These are phyloP conservation scores for Tetraodon nigroviridis DNA, from an alignment of 2,113 vertebrate species.

Conservation along the genomic window DNA sequence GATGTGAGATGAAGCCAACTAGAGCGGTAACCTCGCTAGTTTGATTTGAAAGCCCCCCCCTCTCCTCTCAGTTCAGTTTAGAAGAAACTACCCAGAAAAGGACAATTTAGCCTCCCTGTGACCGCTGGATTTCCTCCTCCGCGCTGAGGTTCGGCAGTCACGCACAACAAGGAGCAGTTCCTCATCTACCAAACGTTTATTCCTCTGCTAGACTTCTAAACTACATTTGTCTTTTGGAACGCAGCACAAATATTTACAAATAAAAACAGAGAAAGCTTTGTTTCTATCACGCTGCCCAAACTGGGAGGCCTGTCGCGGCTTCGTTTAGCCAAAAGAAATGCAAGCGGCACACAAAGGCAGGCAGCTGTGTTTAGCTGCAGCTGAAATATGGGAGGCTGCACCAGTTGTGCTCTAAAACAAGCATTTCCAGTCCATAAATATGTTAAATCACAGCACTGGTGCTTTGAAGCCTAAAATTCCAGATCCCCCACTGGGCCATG, in stretches of 20 bases:
- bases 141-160: slow-evolving; percentile 10
- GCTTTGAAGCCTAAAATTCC: slow-evolving; percentile 10
- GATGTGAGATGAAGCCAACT: slow-evolving; percentile 27
- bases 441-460: not conserved
- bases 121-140: slow-evolving; percentile 1
- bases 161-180: slow-evolving; percentile 1
- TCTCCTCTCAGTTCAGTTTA: not conserved
- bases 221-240: not conserved
- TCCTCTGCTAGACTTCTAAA: slow-evolving; percentile 7
- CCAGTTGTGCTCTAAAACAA: slow-evolving; percentile 3
- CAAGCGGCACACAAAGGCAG: slow-evolving; percentile 7
- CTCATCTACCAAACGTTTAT: slow-evolving; percentile 4
- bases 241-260: not conserved
- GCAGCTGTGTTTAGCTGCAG: slow-evolving; percentile 18
- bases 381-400: slow-evolving; percentile 18
- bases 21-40: slow-evolving; percentile 17
- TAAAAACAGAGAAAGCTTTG: not conserved
- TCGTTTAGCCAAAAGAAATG: not conserved
- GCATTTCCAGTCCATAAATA: not conserved
- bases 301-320: not conserved
- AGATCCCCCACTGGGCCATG: not conserved
- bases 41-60: slow-evolving; percentile 15
- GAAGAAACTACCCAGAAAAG: slow-evolving; percentile 18
- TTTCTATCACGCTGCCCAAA: not conserved
- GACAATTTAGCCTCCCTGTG: slow-evolving; percentile 12